A percentile compares a stretch with the other conserved stretches of the same genome.
Conservation (phyloP, 2,113 vertebrate genomes). For the Athene noctua region DNA sequence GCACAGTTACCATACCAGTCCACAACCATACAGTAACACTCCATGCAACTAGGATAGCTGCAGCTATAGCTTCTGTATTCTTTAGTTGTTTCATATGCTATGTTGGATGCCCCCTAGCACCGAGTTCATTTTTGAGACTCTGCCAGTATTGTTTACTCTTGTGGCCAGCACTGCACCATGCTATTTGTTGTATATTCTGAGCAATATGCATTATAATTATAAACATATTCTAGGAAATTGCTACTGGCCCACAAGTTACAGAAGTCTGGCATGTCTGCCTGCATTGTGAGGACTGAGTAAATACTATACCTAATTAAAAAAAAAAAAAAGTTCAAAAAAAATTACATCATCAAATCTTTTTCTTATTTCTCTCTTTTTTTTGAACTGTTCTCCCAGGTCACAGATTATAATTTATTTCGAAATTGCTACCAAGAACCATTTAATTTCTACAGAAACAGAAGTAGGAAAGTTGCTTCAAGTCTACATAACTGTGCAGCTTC, state of each 20-base stretch:
- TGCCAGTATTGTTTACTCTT: neutral
- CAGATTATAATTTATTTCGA: neutral
- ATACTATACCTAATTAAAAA: neutral
- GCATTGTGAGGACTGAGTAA: neutral
- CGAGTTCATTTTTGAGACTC: neutral
- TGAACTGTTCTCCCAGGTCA: neutral
- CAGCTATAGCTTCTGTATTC: neutral
- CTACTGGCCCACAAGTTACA: neutral
- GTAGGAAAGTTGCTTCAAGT: neutral
- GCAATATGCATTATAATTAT: neutral
- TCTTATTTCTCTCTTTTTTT: neutral
- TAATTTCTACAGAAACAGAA: neutral
- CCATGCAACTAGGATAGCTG: neutral
- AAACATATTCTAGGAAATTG: neutral
- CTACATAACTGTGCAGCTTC: neutral
- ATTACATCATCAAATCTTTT: neutral
- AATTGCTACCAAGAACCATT: neutral
- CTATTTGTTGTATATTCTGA: neutral
- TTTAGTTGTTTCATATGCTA: neutral
- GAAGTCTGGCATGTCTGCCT: rapidly evolving
- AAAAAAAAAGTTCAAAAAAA: neutral
- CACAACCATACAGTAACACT: neutral
- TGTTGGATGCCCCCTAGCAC: rapidly evolving
- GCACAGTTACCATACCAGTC: neutral
- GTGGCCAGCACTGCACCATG: neutral